Base-by-base conservation (phyloP, 23 tunicate species). In the Diplosoma virens region DNA sequence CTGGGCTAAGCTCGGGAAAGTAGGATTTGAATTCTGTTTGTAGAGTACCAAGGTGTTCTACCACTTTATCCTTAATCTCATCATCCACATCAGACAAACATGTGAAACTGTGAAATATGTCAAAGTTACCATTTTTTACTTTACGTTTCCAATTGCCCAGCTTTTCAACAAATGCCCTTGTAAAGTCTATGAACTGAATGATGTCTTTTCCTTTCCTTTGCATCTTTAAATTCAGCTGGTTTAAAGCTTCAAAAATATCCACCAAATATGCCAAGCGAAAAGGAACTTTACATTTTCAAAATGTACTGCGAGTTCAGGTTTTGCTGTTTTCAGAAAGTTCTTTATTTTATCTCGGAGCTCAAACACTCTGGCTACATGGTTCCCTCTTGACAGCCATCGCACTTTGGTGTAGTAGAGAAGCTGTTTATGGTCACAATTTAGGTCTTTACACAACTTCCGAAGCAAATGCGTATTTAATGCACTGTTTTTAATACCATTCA, bases 1-100 rank as follows among this genome's bases (percentile, higher is more conserved):
- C 75, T 69, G 16, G 30, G 75, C 75, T 69, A 77, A 77, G 76
- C 72, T 77, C 53, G 59, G 81, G 81, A 77, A 77, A 77, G 81
- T 66, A 34, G 76, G 72, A 77, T 77, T 66, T 60, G 76, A 77
- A 77, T 53, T 77, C 76, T 64, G 71, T 77, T 65, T 58, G 60
- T 71, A 66, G 56, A 69, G 75, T 69, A 69, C 75, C 75, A 35
- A 69, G 75, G 75, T 69, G 75, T 54, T 69, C 56, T 69, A 25
- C 75, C 75, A 35, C 56, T 69, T 69, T 55, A 69, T 69, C 75
- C 56, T 28, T 69, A 69, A 33, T 69, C 75, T 69, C 75, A 69
- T 69, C 81, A 76, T 76, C 81, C n/a, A n/a, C n/a, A n/a, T n/a
- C n/a, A 76, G 81, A 76, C 32, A 78, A 50, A 59, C 71, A 59